These are phyloP conservation scores for Styela plicata DNA, from an alignment of 23 tunicate genomes.

Conservation along the genomic window DNA sequence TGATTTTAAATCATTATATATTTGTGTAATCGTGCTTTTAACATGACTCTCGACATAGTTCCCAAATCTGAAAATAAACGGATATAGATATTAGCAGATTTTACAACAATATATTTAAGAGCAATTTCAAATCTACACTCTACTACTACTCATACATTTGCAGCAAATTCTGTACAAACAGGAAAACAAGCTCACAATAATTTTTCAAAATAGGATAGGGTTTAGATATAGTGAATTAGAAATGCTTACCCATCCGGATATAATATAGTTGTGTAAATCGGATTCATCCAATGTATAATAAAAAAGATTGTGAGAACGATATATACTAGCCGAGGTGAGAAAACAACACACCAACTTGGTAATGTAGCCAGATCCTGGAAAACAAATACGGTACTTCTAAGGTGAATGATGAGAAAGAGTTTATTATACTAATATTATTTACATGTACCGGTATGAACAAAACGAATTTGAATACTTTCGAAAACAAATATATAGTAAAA, in stretches of 20 bases:
- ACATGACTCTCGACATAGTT: not conserved
- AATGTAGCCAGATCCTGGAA: not conserved
- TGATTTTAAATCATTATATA: not conserved
- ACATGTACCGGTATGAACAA: too few species aligned
- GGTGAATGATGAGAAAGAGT: too few species aligned
- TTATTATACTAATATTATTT: too few species aligned
- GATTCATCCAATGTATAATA: not conserved
- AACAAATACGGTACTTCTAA: not conserved
- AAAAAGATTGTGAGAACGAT: not conserved
- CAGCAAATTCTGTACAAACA: too few species aligned
- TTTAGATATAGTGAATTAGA: too few species aligned
- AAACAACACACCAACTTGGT: not conserved
- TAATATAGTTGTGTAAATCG: not conserved
- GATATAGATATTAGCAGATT: not conserved
- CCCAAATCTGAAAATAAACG: not conserved
- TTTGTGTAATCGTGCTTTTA: constrained; percentile 1
- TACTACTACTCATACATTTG: too few species aligned
- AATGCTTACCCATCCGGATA: constrained; percentile 12
- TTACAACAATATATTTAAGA: too few species aligned
- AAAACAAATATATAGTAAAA: too few species aligned
- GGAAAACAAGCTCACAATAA: too few species aligned
- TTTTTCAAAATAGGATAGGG: too few species aligned
- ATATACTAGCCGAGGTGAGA: not conserved
- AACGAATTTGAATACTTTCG: too few species aligned
- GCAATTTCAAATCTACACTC: too few species aligned